phyloP scores from a whole-genome alignment of 2,113 vertebrate species.

The Cepphus grylle region DNA sequence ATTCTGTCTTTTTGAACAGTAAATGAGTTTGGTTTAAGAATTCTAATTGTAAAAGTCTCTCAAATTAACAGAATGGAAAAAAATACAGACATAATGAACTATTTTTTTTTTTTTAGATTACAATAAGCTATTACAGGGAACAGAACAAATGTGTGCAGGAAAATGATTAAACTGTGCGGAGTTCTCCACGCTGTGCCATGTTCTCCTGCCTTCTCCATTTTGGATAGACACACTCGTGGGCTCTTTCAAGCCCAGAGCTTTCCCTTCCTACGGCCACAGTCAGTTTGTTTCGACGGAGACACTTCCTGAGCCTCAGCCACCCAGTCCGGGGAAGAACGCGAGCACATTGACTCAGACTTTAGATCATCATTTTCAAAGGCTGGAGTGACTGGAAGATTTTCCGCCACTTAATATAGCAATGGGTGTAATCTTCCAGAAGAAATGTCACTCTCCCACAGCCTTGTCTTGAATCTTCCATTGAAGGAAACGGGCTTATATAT shows the following conservation, averaged over 20 bases:
- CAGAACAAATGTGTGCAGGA: not conserved
- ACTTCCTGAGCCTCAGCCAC: not conserved
- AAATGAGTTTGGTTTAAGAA: constrained; percentile 40
- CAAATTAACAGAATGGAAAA: constrained; percentile 28
- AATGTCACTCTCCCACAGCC: not conserved
- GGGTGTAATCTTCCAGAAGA: constrained; percentile 49
- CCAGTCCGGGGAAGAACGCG: not conserved
- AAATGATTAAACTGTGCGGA: not conserved
- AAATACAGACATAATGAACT: not conserved
- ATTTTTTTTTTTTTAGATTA: not conserved
- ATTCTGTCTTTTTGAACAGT: constrained; percentile 37
- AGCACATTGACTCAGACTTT: constrained; percentile 8
- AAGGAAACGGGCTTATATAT: not conserved
- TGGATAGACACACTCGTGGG: not conserved
- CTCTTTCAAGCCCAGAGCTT: not conserved
- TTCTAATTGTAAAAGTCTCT: constrained; percentile 37
- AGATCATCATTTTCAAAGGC: constrained; percentile 6
- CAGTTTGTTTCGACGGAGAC: not conserved
- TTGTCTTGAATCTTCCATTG: not conserved
- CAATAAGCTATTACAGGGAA: not conserved
- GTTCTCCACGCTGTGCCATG: not conserved
- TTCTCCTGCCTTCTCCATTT: not conserved
- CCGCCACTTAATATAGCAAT: constrained; percentile 14
- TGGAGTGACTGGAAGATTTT: constrained; percentile 14
- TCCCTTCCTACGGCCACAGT: not conserved